Evolutionary conservation across 2,113 vertebrate species (phyloP), one percentile per base, ranked within the genome.

Genomic region (Podarcis cretensis): DNA sequence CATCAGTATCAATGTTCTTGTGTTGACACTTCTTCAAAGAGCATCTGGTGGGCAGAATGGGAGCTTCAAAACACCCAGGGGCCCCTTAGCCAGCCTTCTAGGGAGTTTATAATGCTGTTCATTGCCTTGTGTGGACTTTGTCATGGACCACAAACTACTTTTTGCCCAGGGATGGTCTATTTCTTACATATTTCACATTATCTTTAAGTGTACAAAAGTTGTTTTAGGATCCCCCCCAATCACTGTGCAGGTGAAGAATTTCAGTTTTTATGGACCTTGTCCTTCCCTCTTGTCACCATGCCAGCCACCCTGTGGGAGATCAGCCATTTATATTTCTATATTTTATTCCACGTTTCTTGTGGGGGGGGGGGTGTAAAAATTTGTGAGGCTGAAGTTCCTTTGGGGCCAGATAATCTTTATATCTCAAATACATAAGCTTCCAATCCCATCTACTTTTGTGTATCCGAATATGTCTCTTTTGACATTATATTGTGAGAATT

Each of bases 391-490:
- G 32, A 57, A 83, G 54, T 79, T 81, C 0, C 66, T 79, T 59
- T 57, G 27, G 21, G 65, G 83, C 18, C 43, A 43, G 85, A 87
- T 90, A 91, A 92, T 83, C 89, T 93, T 92, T 89, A 90, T 78
- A 78, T 32, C 73, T 37, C 74, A 78, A 84, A 54, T 21, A 12
- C 3, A 1, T 27, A 84, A 88, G 79, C 84, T 92, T 83, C 89
- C 87, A 40, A 21, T 0, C 1, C 0, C 0, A 48, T 59, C 68
- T n/a, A 7, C 57, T 77, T 93, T 87, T 87, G 63, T 92, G 84
- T 87, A 92, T 87, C 27, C 0, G 0, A 90, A 23, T 86, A 80
- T 30, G 90, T 90, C 81, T 59, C 57, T 85, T 86, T 90, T 0
- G 0, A 63, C 35, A 13, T 75, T 25, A n/a, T 89, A 79, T 2